These are phyloP conservation scores for Sinodicranocentrus sp. DNA, from an alignment of 2,888 invertebrate species.

Conservation along the genomic window DNA sequence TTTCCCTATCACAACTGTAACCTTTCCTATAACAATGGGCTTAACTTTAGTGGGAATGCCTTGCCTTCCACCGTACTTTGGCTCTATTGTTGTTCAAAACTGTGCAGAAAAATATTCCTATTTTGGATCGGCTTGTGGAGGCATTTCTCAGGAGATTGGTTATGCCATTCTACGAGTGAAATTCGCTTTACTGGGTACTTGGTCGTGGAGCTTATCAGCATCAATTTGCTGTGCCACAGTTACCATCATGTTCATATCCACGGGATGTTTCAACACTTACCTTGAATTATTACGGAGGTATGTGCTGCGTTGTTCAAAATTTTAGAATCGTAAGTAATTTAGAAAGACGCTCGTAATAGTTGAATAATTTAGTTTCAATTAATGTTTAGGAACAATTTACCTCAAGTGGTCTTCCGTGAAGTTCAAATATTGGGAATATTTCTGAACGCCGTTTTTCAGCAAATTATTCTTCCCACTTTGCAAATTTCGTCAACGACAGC, in stretches of 20 bases:
- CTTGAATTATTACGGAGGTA: no score
- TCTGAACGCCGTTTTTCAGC: no score
- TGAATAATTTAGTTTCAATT: no score
- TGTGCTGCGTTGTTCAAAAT: no score
- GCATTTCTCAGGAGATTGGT: background rate
- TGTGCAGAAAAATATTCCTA: background rate
- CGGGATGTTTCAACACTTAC: background rate
- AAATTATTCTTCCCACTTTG: no score
- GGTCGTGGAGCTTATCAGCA: background rate
- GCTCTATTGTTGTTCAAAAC: background rate
- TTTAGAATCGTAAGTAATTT: no score
- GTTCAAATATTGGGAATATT: no score
- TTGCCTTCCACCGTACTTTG: conserved; percentile 13
- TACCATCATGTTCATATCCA: background rate
- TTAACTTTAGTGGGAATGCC: background rate
- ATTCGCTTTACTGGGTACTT: conserved; percentile 10
- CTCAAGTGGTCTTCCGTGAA: no score
- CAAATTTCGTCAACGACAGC: no score
- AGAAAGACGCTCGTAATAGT: no score
- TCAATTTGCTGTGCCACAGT: background rate
- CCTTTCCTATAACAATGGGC: no score
- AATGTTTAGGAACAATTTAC: no score
- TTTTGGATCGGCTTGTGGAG: background rate
- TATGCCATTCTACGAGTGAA: background rate
- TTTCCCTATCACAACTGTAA: background rate